phyloP scores from a whole-genome alignment of 2,888 invertebrate genomes.

The Morpho achilles region DNA sequence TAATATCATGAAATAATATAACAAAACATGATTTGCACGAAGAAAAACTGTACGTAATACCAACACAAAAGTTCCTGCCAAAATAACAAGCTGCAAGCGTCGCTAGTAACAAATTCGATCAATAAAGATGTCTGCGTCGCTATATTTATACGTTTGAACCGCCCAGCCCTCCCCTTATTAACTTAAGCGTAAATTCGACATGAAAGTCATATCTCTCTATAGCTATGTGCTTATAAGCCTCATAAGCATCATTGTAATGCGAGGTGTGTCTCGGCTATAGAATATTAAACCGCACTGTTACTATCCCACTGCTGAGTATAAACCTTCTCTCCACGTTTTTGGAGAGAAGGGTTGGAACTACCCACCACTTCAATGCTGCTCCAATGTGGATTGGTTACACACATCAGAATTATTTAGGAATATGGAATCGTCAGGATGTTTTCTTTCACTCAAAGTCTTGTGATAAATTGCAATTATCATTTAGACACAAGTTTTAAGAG shows the following conservation, averaged over 20 bases:
- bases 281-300: neutral
- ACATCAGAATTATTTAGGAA: no score
- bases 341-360: no score
- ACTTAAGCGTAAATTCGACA: conserved; percentile 1
- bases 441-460: no score
- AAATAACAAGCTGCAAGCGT: neutral
- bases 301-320: no score
- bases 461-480: no score
- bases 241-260: conserved; percentile 26
- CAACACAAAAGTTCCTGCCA: neutral
- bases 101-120: conserved; percentile 2
- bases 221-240: conserved; percentile 5
- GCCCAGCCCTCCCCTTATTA: neutral
- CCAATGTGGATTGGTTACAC: no score
- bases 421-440: no score
- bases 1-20: no score
- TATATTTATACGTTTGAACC: neutral
- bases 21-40: no score
- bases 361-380: no score
- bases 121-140: conserved; percentile 5
- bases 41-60: neutral
- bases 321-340: no score
- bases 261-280: conserved; percentile 16
- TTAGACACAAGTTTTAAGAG: no score
- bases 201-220: neutral